Percentiles rank a stretch among this genome's conserved stretches.
Evolutionary conservation across 2,888 invertebrate species (phyloP).

Genomic region (Catocala sponsa): DNA sequence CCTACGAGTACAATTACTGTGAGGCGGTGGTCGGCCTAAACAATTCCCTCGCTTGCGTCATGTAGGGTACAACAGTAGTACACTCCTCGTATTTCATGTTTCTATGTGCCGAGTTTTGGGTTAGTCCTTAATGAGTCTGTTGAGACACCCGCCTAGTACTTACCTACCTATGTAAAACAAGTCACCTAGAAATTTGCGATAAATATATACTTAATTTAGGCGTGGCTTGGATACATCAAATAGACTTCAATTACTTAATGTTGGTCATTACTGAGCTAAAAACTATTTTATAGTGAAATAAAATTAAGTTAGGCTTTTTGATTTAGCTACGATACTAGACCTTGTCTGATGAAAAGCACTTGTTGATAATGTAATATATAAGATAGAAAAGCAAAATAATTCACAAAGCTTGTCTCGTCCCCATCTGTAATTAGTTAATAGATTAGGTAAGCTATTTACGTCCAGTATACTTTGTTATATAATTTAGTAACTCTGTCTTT

Average conservation of each 20-base stretch:
- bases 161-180: conserved; percentile 16
- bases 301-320: no score
- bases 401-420: neutral
- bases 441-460: conserved; percentile 13
- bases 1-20: neutral
- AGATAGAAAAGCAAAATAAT: no score
- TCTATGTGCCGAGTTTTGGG: conserved; percentile 45
- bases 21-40: conserved; percentile 19
- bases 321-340: neutral
- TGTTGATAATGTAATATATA: neutral
- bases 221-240: conserved; percentile 15
- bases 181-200: conserved; percentile 14
- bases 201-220: conserved; percentile 15
- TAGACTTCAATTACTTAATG: conserved; percentile 28
- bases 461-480: conserved; percentile 10
- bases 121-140: conserved; percentile 45
- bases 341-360: neutral
- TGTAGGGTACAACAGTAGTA: conserved; percentile 29
- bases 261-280: conserved; percentile 5
- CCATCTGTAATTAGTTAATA: conserved; percentile 38
- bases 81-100: conserved; percentile 47
- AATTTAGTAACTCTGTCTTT: conserved; percentile 24
- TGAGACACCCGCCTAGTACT: conserved; percentile 30
- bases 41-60: conserved; percentile 33
- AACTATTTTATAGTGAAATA: no score